Evolutionary conservation across 2,888 invertebrate genomes (phyloP).

Genomic region (Meta bourneti): DNA sequence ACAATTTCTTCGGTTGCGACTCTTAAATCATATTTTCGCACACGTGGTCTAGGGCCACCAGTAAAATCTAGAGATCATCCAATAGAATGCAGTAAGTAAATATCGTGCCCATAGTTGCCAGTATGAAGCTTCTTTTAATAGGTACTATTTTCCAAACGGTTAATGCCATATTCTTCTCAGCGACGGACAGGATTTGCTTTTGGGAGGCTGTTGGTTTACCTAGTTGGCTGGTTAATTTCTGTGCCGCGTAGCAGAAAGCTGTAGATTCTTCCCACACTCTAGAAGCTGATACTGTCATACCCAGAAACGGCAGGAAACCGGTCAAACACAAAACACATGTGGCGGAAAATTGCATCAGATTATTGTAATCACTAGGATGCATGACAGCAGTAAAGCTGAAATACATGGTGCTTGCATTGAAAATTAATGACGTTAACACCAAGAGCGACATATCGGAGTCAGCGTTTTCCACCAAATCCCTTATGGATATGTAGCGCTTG

Average conservation of each 20-base stretch:
- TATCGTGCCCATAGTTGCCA: background rate
- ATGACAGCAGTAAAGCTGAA: background rate
- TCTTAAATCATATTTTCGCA: slow-evolving; percentile 14
- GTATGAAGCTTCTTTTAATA: slow-evolving; percentile 24
- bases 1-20: too few relatives aligned
- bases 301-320: background rate
- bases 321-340: background rate
- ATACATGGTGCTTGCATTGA: background rate
- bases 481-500: background rate
- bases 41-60: too few relatives aligned
- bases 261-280: background rate
- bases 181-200: too few relatives aligned
- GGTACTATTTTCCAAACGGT: too few relatives aligned
- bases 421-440: too few relatives aligned
- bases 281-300: slow-evolving; percentile 7
- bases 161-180: too few relatives aligned
- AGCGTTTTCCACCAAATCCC: background rate
- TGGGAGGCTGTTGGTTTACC: too few relatives aligned
- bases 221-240: too few relatives aligned
- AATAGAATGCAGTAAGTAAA: too few relatives aligned
- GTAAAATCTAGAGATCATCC: too few relatives aligned
- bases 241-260: too few relatives aligned
- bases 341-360: background rate
- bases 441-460: slow-evolving; percentile 8
- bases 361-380: background rate